These are phyloP conservation scores for Cheumatopsyche charites DNA, from an alignment of 1,140 invertebrate species.

Conservation along the genomic window DNA sequence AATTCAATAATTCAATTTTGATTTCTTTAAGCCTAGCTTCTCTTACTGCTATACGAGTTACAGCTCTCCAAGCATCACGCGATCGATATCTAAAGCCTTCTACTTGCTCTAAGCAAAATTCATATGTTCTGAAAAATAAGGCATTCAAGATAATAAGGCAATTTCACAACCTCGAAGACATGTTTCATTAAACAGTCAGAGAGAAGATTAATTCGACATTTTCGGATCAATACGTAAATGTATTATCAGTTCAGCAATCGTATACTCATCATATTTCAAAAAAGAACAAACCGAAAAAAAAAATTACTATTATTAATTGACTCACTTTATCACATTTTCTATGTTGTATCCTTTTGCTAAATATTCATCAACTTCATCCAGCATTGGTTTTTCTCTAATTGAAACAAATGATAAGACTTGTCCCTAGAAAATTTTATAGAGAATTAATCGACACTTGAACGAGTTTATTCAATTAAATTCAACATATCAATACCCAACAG, in stretches of 20 bases:
- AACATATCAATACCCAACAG: no score
- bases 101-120: conserved; percentile 94
- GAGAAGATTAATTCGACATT: conserved; percentile 49
- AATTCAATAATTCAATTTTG: conserved; percentile 91
- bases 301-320: conserved; percentile 33
- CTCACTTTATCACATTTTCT: conserved; percentile 62
- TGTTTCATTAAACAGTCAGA: conserved; percentile 32
- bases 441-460: no score
- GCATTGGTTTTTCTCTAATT: conserved; percentile 75
- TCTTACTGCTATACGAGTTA: conserved; percentile 89
- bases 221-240: conserved; percentile 41
- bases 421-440: conserved; percentile 66
- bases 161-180: background rate
- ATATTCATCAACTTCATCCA: conserved; percentile 79
- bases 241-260: conserved; percentile 43
- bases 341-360: conserved; percentile 68
- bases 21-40: conserved; percentile 97
- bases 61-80: conserved; percentile 91
- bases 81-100: conserved; percentile 95
- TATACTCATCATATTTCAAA: conserved; percentile 39
- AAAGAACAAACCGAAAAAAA: conserved; percentile 5
- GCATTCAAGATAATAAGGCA: background rate
- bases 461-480: no score
- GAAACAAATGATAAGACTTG: conserved; percentile 94
- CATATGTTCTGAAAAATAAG: conserved; percentile 76